phyloP scores from a whole-genome alignment of 2,888 invertebrate species.

The Papilio demoleus region DNA sequence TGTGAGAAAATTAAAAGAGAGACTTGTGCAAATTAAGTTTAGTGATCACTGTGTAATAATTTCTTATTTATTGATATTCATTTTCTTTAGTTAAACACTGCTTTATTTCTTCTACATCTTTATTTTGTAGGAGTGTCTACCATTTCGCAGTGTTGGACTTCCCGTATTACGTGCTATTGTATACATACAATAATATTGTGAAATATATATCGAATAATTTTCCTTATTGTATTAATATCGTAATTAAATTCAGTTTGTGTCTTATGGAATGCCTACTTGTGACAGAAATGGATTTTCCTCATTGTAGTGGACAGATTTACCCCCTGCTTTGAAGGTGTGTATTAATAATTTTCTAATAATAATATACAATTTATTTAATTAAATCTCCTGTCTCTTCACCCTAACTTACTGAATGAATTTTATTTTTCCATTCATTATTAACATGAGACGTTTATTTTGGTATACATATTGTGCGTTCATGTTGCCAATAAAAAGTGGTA shows the following conservation, averaged over 20 bases:
- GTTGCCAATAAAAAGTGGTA: not conserved
- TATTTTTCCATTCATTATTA: not conserved
- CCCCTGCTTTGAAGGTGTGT: slow-evolving; percentile 66
- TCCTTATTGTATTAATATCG: slow-evolving; percentile 8
- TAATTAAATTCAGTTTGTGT: slow-evolving; percentile 29
- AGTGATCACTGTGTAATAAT: slow-evolving; percentile 32
- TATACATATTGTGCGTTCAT: not conserved
- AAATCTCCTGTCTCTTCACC: not conserved
- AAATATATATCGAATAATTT: slow-evolving; percentile 11
- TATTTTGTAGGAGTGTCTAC: slow-evolving; percentile 30
- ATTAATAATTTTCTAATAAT: slow-evolving; percentile 46
- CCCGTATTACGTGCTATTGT: slow-evolving; percentile 20
- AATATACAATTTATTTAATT: not conserved
- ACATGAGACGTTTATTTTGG: not conserved
- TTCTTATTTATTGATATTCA: slow-evolving; percentile 1
- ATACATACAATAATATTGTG: slow-evolving; percentile 36
- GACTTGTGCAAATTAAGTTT: slow-evolving; percentile 15
- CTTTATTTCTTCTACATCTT: slow-evolving; percentile 15
- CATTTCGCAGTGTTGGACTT: slow-evolving; percentile 30
- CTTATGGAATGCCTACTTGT: slow-evolving; percentile 24
- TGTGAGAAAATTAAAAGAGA: slow-evolving; percentile 31
- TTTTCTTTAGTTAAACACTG: slow-evolving; percentile 9
- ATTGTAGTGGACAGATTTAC: slow-evolving; percentile 46
- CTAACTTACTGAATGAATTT: not conserved
- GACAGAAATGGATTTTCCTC: slow-evolving; percentile 55